phyloP scores from a whole-genome alignment of 2,888 invertebrate species.

The Chymomyza fuscimana region DNA sequence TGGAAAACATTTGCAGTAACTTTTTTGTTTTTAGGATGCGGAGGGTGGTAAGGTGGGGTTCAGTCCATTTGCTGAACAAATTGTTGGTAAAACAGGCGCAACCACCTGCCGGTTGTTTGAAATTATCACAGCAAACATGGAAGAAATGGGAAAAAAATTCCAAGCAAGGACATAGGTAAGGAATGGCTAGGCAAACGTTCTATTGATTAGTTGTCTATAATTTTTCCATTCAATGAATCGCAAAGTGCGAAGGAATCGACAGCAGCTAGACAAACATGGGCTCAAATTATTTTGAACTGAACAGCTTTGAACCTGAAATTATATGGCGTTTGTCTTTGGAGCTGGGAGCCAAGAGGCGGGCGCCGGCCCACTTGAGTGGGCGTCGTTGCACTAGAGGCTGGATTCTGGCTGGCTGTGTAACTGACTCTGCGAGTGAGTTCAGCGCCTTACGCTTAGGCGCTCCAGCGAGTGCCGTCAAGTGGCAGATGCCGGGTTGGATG shows the following conservation, averaged over 20 bases:
- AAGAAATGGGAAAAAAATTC: constrained; percentile 22
- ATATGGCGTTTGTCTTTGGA: constrained; percentile 52
- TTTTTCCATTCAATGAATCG: constrained; percentile 77
- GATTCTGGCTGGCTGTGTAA: constrained; percentile 15
- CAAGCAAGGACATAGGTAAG: constrained; percentile 7
- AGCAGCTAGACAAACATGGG: constrained; percentile 3
- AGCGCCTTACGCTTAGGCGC: constrained; percentile 50
- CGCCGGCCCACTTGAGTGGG: constrained; percentile 31
- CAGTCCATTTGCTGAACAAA: constrained; percentile 67
- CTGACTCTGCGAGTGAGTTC: not conserved
- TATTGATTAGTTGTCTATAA: constrained; percentile 77
- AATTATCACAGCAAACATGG: constrained; percentile 20
- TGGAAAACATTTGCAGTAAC: constrained; percentile 61
- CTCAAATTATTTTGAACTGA: constrained; percentile 14
- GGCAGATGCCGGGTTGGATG: constrained; percentile 36
- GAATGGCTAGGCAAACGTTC: not conserved
- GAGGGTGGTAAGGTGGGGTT: not conserved
- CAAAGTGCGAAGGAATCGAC: constrained; percentile 42
- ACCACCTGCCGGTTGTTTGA: constrained; percentile 68
- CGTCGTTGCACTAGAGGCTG: constrained; percentile 44
- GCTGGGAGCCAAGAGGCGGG: constrained; percentile 51
- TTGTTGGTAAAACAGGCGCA: constrained; percentile 77
- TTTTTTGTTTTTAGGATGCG: not conserved
- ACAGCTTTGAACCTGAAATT: constrained; percentile 67
- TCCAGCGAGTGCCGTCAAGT: constrained; percentile 49